Conservation (phyloP, 2,113 vertebrate genomes). For the Pagrus major region DNA sequence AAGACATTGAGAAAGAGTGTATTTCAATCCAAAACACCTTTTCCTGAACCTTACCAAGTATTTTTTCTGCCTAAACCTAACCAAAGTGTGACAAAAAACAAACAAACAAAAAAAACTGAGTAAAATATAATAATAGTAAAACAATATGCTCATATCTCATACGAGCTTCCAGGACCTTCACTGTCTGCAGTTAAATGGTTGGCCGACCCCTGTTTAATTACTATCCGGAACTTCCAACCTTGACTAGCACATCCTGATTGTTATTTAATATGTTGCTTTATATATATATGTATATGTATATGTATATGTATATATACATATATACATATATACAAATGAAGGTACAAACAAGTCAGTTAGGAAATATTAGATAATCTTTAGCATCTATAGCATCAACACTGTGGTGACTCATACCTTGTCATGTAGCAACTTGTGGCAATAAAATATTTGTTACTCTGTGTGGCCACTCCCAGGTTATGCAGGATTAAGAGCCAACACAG, state of each 20-base stretch:
- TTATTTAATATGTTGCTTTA: neutral
- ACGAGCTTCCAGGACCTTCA: neutral
- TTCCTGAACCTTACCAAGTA: no score
- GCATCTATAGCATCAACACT: neutral
- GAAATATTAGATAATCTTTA: no score
- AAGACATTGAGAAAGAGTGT: no score
- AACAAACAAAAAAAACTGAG: no score
- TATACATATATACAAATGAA: no score
- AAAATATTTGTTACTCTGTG: neutral
- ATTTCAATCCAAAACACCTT: no score
- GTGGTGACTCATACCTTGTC: neutral
- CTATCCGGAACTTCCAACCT: neutral
- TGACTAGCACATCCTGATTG: neutral
- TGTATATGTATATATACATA: no score
- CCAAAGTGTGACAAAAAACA: no score
- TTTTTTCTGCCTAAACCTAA: no score
- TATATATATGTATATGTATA: no score
- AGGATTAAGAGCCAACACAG: constrained; percentile 28
- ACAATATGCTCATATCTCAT: no score
- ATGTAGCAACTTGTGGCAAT: constrained; percentile 7
- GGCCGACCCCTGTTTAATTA: neutral
- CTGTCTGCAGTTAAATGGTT: neutral
- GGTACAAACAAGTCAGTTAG: neutral
- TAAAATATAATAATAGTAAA: no score
- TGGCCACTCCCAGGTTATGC: constrained; percentile 29